Conservation (phyloP, 2,888 invertebrate species). For the Cremastobaeus sp. region DNA sequence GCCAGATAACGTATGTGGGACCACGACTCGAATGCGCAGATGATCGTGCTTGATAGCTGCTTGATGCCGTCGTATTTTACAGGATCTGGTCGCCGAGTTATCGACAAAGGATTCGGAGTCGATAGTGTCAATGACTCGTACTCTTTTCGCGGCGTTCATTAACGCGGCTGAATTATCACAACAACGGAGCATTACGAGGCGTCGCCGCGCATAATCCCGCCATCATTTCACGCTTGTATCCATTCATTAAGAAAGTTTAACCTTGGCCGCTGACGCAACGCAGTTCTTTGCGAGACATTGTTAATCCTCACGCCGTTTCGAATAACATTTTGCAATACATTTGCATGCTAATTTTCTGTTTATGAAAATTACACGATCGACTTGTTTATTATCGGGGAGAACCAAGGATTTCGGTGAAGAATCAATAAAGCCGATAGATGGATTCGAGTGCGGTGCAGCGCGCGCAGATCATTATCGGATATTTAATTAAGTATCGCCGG, state of each 20-base stretch:
- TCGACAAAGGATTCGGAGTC: conserved; percentile 4
- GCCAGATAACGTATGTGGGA: conserved; percentile 2
- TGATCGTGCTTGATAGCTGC: conserved; percentile 16
- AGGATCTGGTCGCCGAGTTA: conserved; percentile 5
- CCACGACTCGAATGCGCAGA: conserved; percentile 2
- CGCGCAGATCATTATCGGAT: conserved; percentile 1
- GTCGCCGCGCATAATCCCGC: conserved; percentile 7
- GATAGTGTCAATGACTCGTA: conserved; percentile 6
- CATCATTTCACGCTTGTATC: conserved; percentile 25
- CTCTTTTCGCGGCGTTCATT: conserved; percentile 11
- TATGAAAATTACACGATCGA: conserved; percentile 30
- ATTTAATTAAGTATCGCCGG: conserved; percentile 14
- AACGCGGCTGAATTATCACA: conserved; percentile 1
- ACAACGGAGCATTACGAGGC: conserved; percentile 1
- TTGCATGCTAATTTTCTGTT: conserved; percentile 33
- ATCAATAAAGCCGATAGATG: conserved; percentile 25
- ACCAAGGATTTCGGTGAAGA: conserved; percentile 16
- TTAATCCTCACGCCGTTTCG: conserved; percentile 15
- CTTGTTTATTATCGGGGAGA: conserved; percentile 10
- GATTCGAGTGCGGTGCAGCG: conserved; percentile 10
- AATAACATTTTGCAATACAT: conserved; percentile 24
- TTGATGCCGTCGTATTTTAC: conserved; percentile 15
- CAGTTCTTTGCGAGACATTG: conserved; percentile 13
- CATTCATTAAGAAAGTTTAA: conserved; percentile 32
- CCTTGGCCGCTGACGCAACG: conserved; percentile 1